Evolutionary conservation across 2,888 invertebrate genomes (phyloP).

Genomic region (Drosophila atripex): DNA sequence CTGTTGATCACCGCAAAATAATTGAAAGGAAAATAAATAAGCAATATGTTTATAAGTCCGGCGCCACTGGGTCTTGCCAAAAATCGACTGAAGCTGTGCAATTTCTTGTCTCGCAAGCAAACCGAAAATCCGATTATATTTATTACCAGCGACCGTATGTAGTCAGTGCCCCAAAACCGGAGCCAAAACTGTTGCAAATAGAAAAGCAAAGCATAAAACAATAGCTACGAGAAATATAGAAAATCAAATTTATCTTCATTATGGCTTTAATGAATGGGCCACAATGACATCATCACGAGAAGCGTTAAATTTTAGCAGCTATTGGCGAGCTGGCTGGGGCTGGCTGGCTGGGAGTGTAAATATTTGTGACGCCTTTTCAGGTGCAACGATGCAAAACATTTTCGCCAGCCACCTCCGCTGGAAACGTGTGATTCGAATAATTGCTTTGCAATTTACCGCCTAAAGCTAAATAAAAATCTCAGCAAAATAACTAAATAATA

Average conservation of each 20-base stretch:
- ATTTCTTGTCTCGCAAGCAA: slow-evolving; percentile 10
- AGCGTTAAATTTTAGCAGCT: neutral
- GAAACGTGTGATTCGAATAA: slow-evolving; percentile 70
- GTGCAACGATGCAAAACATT: slow-evolving; percentile 72
- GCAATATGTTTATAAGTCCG: slow-evolving; percentile 45
- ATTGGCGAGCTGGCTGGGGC: neutral
- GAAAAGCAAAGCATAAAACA: slow-evolving; percentile 30
- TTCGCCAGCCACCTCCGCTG: slow-evolving; percentile 52
- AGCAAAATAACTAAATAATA: slow-evolving; percentile 45
- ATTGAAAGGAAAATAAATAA: slow-evolving; percentile 27
- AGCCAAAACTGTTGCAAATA: slow-evolving; percentile 25
- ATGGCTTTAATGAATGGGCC: slow-evolving; percentile 50
- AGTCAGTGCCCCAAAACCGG: slow-evolving; percentile 12
- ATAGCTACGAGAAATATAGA: slow-evolving; percentile 54
- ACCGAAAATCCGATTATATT: slow-evolving; percentile 20
- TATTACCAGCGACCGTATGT: slow-evolving; percentile 12
- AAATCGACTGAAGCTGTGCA: slow-evolving; percentile 36
- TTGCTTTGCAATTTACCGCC: slow-evolving; percentile 70
- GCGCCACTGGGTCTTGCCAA: slow-evolving; percentile 74
- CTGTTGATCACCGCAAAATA: slow-evolving; percentile 50
- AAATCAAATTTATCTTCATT: slow-evolving; percentile 71
- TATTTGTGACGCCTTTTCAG: slow-evolving; percentile 54
- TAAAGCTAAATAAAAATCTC: slow-evolving; percentile 36
- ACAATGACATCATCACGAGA: slow-evolving; percentile 63
- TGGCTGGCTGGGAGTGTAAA: slow-evolving; percentile 23